Percentiles rank a stretch among this genome's conserved stretches.
Conservation (phyloP, 2,797 vertebrate genomes). For the Momotus momota region DNA sequence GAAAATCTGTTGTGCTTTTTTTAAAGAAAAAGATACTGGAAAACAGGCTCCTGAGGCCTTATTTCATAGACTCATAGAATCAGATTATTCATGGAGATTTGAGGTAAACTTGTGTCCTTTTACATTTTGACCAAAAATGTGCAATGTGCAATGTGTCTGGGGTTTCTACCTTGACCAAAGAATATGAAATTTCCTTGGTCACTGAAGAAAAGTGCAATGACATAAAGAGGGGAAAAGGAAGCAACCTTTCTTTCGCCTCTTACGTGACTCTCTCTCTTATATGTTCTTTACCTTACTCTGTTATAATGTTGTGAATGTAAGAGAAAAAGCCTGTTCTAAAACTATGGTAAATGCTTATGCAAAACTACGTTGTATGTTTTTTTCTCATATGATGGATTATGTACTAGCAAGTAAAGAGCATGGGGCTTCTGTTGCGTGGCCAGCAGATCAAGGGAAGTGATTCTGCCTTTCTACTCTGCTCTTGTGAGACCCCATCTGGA, state of each 20-base stretch:
- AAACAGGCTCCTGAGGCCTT: background rate
- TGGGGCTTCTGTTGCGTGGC: background rate
- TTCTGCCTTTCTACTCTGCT: too few relatives aligned
- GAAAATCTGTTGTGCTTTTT: background rate
- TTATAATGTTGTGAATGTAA: background rate
- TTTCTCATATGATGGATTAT: background rate
- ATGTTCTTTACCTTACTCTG: too few relatives aligned
- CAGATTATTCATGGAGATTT: background rate
- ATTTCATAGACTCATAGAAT: background rate
- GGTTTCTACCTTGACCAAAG: background rate
- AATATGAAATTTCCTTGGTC: slow-evolving; percentile 19
- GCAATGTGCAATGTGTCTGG: background rate
- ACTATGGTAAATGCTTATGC: background rate
- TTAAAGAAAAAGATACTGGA: background rate
- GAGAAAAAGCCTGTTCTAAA: background rate
- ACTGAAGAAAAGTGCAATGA: background rate
- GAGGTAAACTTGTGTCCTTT: background rate
- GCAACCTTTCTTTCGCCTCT: background rate
- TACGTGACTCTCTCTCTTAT: background rate
- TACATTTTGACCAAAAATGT: background rate
- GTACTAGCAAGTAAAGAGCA: background rate
- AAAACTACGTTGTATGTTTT: background rate
- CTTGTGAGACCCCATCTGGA: too few relatives aligned
- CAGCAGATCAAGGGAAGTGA: too few relatives aligned
- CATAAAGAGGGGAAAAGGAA: background rate